Evolutionary conservation across 2,888 invertebrate species (phyloP).

Genomic region (Liopterus haemorrhoidalis): DNA sequence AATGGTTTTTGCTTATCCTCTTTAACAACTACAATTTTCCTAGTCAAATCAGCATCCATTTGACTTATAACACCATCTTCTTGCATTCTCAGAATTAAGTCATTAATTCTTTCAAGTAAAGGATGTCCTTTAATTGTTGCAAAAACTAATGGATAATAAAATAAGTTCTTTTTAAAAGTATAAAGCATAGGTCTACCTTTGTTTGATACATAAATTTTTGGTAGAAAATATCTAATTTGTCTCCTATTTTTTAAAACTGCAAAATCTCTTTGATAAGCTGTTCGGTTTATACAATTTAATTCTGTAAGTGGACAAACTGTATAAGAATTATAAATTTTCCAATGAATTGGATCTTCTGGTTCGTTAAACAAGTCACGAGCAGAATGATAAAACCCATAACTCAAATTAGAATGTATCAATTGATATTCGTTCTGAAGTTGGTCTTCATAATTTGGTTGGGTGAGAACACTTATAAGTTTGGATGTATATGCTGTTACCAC

Average conservation of each 20-base stretch:
- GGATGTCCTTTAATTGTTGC: conserved; percentile 10
- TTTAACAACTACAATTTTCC: conserved; percentile 3
- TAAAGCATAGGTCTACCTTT: conserved; percentile 26
- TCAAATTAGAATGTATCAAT: conserved; percentile 46
- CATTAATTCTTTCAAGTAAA: conserved; percentile 13
- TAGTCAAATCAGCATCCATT: conserved; percentile 12
- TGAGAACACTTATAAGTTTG: conserved; percentile 53
- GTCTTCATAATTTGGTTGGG: conserved; percentile 49
- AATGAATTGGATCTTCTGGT: conserved; percentile 4
- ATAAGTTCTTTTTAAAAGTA: conserved; percentile 18
- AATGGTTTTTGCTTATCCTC: conserved; percentile 4
- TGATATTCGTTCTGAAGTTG: conserved; percentile 52
- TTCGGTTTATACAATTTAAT: conserved; percentile 23
- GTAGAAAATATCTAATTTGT: conserved; percentile 28
- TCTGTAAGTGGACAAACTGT: conserved; percentile 11
- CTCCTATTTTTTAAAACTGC: conserved; percentile 28
- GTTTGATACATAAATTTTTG: conserved; percentile 24
- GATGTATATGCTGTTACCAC: conserved; percentile 54
- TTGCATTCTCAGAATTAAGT: conserved; percentile 7
- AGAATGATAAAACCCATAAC: conserved; percentile 42
- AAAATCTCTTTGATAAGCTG: conserved; percentile 28
- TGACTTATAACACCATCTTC: conserved; percentile 13
- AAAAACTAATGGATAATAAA: conserved; percentile 9
- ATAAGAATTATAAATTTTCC: conserved; percentile 11
- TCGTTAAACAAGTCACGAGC: conserved; percentile 13